Conservation (phyloP, 2,113 vertebrate species). For the Gymnorhina tibicen region DNA sequence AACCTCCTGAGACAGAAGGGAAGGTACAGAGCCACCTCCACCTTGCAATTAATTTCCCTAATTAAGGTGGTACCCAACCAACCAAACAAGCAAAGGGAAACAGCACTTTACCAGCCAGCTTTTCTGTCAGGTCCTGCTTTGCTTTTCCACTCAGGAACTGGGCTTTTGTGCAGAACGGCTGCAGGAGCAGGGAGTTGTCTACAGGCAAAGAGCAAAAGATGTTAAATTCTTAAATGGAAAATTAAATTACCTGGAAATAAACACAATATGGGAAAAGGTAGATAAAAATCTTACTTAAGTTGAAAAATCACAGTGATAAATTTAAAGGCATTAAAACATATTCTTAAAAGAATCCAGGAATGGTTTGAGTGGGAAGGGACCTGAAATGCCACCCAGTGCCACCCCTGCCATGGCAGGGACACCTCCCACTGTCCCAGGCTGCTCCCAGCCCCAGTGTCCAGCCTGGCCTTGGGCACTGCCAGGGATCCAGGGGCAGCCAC, state of each 20-base stretch:
- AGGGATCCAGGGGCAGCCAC: not conserved
- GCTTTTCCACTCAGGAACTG: conserved; percentile 92
- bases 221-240: not conserved
- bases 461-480: not conserved
- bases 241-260: not conserved
- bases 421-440: not conserved
- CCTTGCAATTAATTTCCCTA: not conserved
- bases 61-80: not conserved
- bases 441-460: not conserved
- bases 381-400: not conserved
- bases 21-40: not conserved
- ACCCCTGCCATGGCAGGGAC: not conserved
- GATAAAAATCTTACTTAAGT: not conserved
- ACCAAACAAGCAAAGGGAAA: not conserved
- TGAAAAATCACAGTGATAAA: not conserved
- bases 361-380: not conserved
- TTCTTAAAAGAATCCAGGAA: not conserved
- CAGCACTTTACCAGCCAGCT: conserved; percentile 83
- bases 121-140: conserved; percentile 90
- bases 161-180: conserved; percentile 92
- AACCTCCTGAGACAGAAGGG: not conserved
- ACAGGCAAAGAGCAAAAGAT: conserved; percentile 26
- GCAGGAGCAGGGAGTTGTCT: conserved; percentile 90
- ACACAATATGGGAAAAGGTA: not conserved
- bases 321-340: not conserved